phyloP scores from a whole-genome alignment of 1,140 invertebrate species.

The Centruroides sculpturatus region DNA sequence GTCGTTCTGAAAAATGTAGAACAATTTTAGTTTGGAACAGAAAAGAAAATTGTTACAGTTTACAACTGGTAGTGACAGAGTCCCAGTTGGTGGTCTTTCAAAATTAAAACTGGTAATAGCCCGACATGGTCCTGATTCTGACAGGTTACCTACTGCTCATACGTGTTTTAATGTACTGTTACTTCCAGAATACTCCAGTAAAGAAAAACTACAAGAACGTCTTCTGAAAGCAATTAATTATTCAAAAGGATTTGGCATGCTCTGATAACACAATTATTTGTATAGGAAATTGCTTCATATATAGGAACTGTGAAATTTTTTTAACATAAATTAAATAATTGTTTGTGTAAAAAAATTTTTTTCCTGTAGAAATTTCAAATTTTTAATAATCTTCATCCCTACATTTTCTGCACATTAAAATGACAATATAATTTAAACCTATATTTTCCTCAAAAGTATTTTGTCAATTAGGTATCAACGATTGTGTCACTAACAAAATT shows the following conservation, averaged over 20 bases:
- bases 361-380: too few relatives aligned
- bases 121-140: constrained; percentile 38
- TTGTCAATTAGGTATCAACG: too few relatives aligned
- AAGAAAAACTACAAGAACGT: constrained; percentile 37
- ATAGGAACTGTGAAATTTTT: too few relatives aligned
- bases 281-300: too few relatives aligned
- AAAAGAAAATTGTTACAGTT: constrained; percentile 36
- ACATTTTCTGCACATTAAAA: too few relatives aligned
- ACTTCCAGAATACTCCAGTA: constrained; percentile 37
- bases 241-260: constrained; percentile 38
- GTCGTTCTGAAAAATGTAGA: too few relatives aligned
- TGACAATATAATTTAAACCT: too few relatives aligned
- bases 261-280: constrained; percentile 18
- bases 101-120: constrained; percentile 39
- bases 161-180: constrained; percentile 43
- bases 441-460: too few relatives aligned
- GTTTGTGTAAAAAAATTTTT: too few relatives aligned
- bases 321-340: too few relatives aligned
- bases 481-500: too few relatives aligned
- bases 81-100: constrained; percentile 34
- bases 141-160: constrained; percentile 42
- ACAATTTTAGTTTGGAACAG: constrained; percentile 31
- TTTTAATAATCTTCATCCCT: too few relatives aligned
- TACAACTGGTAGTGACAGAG: constrained; percentile 35
- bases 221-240: constrained; percentile 39